Evolutionary conservation across 2,888 invertebrate species (phyloP).

Genomic region (Hanleya hanleyi): DNA sequence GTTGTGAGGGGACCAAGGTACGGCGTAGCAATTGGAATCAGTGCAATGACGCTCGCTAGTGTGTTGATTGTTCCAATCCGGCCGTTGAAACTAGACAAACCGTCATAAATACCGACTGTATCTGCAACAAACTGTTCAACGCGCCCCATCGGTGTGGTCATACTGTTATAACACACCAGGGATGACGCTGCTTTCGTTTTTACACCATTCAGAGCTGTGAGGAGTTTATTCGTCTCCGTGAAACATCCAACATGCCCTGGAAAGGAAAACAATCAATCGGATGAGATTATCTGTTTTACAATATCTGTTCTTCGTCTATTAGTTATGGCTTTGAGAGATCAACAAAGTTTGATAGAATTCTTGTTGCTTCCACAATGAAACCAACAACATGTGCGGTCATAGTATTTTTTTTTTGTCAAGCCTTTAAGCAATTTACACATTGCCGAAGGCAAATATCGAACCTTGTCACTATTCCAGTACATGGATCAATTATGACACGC

Average conservation of each 20-base stretch:
- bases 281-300: too few species aligned
- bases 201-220: background rate
- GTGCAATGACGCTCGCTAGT: background rate
- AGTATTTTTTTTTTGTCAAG: too few species aligned
- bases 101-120: background rate
- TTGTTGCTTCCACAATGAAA: too few species aligned
- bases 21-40: background rate
- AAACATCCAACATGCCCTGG: background rate
- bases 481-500: too few species aligned
- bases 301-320: too few species aligned
- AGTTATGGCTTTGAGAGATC: too few species aligned
- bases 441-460: too few species aligned
- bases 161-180: background rate
- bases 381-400: too few species aligned
- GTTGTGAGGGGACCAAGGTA: background rate
- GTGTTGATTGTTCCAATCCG: background rate
- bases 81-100: background rate
- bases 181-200: background rate
- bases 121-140: background rate
- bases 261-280: background rate
- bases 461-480: too few species aligned
- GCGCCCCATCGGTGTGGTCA: background rate
- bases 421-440: too few species aligned
- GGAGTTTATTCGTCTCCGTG: background rate
- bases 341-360: too few species aligned